Base-by-base conservation (phyloP, 2,113 vertebrate genomes). In the Coturnix japonica region DNA sequence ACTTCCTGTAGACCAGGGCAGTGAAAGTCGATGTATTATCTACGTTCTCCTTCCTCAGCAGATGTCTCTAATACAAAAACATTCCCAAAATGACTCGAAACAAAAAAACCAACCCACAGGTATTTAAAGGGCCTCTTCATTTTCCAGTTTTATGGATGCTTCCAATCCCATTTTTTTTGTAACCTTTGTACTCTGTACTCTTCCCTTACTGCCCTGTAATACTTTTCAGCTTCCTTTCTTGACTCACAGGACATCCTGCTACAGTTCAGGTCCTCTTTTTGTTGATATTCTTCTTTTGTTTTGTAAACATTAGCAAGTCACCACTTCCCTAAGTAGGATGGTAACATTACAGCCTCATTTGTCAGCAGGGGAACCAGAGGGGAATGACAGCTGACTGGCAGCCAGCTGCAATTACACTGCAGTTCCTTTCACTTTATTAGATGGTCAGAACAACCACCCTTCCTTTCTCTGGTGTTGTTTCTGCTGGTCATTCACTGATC, bases 281-380 rank as follows among this genome's bases (percentile, higher is more conserved):
- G 2, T 82, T 31, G 49, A 21, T 33, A n/a, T 67, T 87, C 6
- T 7, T 60, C 78, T 37, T 41, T 43, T n/a, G 64, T 71, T 87
- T 80, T 92, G 91, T 84, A 79, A 87, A 79, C 76, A 85, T 63
- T 81, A 89, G 79, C 59, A 65, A 90, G 67, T 81, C 37, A 25
- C 46, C 19, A 5, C 46, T 54, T 49, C 51, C 18, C 2, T 70
- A 20, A 86, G 53, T n/a, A 22, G 46, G 43, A 15, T 35, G 87
- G 86, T 81, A 59, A 89, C 5, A 0, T 47, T 66, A 37, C 91
- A 63, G 33, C 18, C 17, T 12, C 11, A 28, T 75, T 72, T 73
- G 78, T 72, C 46, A 49, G 72, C 2, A 23, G 76, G 49, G 81
- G 70, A 59, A 74, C 15, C 63, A 73, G 82, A 59, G 64, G 63